phyloP scores from a whole-genome alignment of 2,797 vertebrate genomes.

The Okamejei kenojei region DNA sequence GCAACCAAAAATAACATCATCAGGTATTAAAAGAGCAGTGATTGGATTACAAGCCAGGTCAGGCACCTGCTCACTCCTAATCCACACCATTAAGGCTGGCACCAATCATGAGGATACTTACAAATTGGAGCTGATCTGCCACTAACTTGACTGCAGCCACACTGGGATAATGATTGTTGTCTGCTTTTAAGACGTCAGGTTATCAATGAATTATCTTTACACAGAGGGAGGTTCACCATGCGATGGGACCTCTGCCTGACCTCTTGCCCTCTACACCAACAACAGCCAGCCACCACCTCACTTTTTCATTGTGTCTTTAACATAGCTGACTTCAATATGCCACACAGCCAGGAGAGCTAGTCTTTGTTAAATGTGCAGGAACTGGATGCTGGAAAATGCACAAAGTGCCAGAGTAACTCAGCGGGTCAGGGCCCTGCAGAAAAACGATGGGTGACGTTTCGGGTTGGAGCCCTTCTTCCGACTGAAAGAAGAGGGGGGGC shows the following conservation, averaged over 20 bases:
- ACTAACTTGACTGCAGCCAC: neutral
- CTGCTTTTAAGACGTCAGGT: constrained; percentile 19
- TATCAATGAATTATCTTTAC: neutral
- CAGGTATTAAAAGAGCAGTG: constrained; percentile 16
- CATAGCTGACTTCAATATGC: neutral
- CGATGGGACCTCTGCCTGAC: neutral
- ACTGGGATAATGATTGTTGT: neutral
- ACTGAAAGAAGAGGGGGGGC: no score
- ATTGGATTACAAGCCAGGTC: constrained; percentile 24
- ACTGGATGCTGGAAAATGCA: no score
- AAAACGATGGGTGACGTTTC: no score
- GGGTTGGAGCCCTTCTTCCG: no score
- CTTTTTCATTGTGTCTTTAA: neutral
- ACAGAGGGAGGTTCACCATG: neutral
- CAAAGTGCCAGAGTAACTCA: no score
- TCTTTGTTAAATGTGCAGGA: no score
- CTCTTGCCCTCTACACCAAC: neutral
- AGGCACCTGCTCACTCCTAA: constrained; percentile 28
- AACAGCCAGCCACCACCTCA: no score
- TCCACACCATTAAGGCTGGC: neutral
- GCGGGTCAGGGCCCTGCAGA: no score
- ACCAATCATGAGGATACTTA: neutral
- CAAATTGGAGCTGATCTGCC: neutral
- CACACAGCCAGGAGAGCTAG: no score
- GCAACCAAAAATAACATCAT: neutral